These are phyloP conservation scores for Penaeus japonicus DNA, from an alignment of 1,140 invertebrate species.

Conservation along the genomic window DNA sequence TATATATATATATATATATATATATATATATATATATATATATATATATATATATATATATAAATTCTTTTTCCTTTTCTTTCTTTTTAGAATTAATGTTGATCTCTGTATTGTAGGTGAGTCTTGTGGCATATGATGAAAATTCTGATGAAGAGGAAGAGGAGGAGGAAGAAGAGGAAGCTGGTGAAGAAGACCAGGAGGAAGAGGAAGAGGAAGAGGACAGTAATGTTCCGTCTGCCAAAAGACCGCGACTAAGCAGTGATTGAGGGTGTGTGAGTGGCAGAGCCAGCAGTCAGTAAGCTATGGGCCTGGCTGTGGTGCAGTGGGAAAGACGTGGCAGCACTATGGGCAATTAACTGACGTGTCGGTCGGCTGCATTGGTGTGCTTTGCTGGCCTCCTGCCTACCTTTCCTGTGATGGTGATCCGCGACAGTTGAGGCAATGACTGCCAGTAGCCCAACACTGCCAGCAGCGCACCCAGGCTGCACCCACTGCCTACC, in stretches of 20 bases:
- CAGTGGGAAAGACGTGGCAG: conserved; percentile 14
- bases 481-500: conserved; percentile 11
- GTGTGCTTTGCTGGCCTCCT: neutral
- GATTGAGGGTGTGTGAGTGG: conserved; percentile 20
- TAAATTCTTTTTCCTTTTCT: conserved; percentile 6
- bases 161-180: conserved; percentile 71
- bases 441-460: conserved; percentile 6
- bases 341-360: neutral
- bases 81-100: neutral
- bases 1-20: conserved; percentile 12
- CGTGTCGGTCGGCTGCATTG: neutral
- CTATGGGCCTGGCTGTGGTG: conserved; percentile 27
- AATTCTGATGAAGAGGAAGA: conserved; percentile 95
- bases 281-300: conserved; percentile 22
- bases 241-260: conserved; percentile 34
- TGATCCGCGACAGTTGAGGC: conserved; percentile 17
- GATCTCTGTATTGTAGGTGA: conserved; percentile 68
- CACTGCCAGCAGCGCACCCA: conserved; percentile 22
- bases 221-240: conserved; percentile 32
- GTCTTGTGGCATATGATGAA: conserved; percentile 94
- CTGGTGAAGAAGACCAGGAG: conserved; percentile 31
- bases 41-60: neutral
- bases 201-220: conserved; percentile 42
- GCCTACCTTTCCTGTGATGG: neutral
- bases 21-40: no score